Evolutionary conservation across 1,140 invertebrate genomes (phyloP).

Genomic region (Lepidostoma basale): DNA sequence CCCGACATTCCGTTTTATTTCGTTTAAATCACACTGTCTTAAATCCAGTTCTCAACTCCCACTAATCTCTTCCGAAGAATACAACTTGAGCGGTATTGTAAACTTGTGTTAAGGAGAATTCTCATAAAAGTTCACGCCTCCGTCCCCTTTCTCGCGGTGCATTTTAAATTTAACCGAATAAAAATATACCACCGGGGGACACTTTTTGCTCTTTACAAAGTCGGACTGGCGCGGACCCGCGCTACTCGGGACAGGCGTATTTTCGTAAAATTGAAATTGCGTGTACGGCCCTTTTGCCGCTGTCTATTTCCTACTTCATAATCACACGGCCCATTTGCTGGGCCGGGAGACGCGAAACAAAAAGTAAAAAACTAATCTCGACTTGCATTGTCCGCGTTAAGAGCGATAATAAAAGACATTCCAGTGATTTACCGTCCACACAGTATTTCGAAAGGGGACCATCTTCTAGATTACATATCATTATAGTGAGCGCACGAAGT

Average conservation of each 20-base stretch:
- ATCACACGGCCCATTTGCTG: constrained; percentile 9
- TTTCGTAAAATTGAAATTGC: constrained; percentile 2
- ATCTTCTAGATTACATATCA: too few species aligned
- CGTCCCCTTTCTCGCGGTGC: background rate
- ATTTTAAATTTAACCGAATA: constrained; percentile 1
- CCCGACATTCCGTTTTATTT: too few species aligned
- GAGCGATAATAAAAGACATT: too few species aligned
- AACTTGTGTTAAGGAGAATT: background rate
- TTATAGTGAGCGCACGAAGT: too few species aligned
- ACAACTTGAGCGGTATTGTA: too few species aligned
- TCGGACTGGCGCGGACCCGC: background rate
- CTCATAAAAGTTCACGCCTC: background rate
- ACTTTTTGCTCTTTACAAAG: background rate
- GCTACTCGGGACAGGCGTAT: too few species aligned
- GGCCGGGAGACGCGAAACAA: background rate
- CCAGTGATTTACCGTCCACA: too few species aligned
- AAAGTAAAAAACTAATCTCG: constrained; percentile 11
- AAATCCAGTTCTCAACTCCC: too few species aligned
- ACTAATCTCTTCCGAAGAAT: too few species aligned
- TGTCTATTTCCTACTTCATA: constrained; percentile 17
- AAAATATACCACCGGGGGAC: background rate
- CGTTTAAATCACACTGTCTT: too few species aligned
- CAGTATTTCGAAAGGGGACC: too few species aligned
- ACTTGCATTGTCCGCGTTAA: constrained; percentile 18
- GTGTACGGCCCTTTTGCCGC: background rate